Base-by-base conservation (phyloP, 2,797 vertebrate genomes). In the Cichlasoma orientale region DNA sequence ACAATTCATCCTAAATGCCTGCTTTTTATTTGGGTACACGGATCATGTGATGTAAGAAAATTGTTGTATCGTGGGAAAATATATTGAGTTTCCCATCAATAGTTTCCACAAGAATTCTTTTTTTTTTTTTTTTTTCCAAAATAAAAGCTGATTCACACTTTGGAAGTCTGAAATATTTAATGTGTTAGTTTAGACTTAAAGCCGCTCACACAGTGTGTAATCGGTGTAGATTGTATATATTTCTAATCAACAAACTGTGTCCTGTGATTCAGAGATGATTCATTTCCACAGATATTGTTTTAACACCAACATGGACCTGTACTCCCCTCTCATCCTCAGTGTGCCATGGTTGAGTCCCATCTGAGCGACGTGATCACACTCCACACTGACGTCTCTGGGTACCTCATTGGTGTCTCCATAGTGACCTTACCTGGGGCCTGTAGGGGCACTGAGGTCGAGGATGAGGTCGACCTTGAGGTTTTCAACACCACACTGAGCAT, bases 341-440 rank as follows among this genome's bases (percentile, higher is more conserved):
- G 97, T 31, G 96, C 97, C 8, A 92, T 98, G 93, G 95, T 98
- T 0, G 97, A 98, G 92, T 96, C 96, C 54, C 97, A 97, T 74
- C 96, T 98, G 69, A 98, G 97, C 0, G 97, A 98, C 4, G 94
- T 97, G 83, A 96, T 98, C 92, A 92, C 94, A 0, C 92, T 98
- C 73, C 96, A 98, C 80, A 95, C 96, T 0, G 97, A 98, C 1
- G 95, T 97, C 81, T 96, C 95, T 0, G 97, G 97, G 23, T 95
- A 95, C 25, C 91, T 98, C 78, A 96, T 98, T 3, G 97, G 96
- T 0, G 71, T 98, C 75, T 98, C 96, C 19, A 96, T 97, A 86
- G 97, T 98, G 63, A 97, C 97, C 0, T 6, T 96, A 2, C 97
- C 97, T 0, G 96, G 97, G 5, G 94, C 96, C 52, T 98, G 97